Evolutionary conservation across 1,140 invertebrate species (phyloP).

Genomic region (Paralvinella palmiformis): DNA sequence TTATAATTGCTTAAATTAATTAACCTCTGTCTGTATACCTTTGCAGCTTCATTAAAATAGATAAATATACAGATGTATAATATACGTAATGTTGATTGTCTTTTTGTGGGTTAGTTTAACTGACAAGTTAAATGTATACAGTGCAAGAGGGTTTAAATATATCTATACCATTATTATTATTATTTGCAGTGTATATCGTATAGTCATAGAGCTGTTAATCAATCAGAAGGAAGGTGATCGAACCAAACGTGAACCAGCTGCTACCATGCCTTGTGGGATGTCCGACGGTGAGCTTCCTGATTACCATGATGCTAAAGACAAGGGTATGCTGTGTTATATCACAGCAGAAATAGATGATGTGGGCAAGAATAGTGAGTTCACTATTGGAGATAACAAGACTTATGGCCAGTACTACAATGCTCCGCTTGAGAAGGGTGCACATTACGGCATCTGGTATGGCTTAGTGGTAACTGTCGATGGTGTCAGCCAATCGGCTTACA

Average conservation of each 20-base stretch:
- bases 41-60: no score
- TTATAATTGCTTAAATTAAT: no score
- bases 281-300: conserved; percentile 18
- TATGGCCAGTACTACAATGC: conserved; percentile 75
- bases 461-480: conserved; percentile 63
- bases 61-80: no score
- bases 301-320: conserved; percentile 53
- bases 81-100: background rate
- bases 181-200: background rate
- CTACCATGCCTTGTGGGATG: conserved; percentile 20
- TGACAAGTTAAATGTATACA: background rate
- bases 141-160: background rate
- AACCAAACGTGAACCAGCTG: background rate
- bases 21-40: no score
- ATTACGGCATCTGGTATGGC: conserved; percentile 67
- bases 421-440: conserved; percentile 59
- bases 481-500: conserved; percentile 33
- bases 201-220: background rate
- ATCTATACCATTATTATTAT: background rate
- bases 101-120: background rate
- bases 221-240: background rate
- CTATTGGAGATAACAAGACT: conserved; percentile 66
- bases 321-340: conserved; percentile 69
- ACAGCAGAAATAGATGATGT: conserved; percentile 63
- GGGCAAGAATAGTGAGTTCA: conserved; percentile 56